A percentile compares a stretch with the other conserved stretches of the same genome.
Conservation (phyloP, 2,888 invertebrate genomes). For the Caenorhabditis plicata region DNA sequence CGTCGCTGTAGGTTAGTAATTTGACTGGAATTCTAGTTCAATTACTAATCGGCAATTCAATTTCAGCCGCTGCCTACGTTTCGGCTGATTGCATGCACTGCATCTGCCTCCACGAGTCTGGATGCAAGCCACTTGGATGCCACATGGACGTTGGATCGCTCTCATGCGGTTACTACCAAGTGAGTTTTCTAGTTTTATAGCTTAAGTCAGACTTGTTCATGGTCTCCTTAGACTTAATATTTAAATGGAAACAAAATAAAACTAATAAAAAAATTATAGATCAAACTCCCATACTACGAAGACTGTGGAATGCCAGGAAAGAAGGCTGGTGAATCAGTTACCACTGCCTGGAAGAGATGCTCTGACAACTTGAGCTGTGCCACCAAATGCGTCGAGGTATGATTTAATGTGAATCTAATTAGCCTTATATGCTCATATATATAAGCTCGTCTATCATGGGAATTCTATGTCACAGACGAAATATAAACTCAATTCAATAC, state of each 20-base stretch:
- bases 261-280: slow-evolving; percentile 50
- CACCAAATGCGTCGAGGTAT: slow-evolving; percentile 36
- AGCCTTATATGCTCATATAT: too few relatives aligned
- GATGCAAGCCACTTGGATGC: slow-evolving; percentile 57
- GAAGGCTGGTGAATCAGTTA: slow-evolving; percentile 29
- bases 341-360: slow-evolving; percentile 45
- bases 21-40: too few relatives aligned
- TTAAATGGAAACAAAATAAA: not conserved
- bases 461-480: too few relatives aligned
- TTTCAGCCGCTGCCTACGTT: slow-evolving; percentile 29
- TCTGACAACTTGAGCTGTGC: slow-evolving; percentile 40
- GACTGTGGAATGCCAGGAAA: slow-evolving; percentile 54
- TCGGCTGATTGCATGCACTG: slow-evolving; percentile 47
- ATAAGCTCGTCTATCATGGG: too few relatives aligned
- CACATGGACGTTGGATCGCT: slow-evolving; percentile 57
- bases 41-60: too few relatives aligned
- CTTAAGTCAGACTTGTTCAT: too few relatives aligned
- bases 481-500: too few relatives aligned
- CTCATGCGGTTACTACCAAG: slow-evolving; percentile 58
- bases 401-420: too few relatives aligned
- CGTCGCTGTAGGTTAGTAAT: slow-evolving; percentile 17
- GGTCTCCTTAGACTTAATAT: too few relatives aligned
- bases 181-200: too few relatives aligned
- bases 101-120: slow-evolving; percentile 54
- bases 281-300: slow-evolving; percentile 64